Evolutionary conservation across 2,797 vertebrate genomes (phyloP), one percentile per base, ranked within the genome.

Genomic region (Phrynocephalus guinanensis): DNA sequence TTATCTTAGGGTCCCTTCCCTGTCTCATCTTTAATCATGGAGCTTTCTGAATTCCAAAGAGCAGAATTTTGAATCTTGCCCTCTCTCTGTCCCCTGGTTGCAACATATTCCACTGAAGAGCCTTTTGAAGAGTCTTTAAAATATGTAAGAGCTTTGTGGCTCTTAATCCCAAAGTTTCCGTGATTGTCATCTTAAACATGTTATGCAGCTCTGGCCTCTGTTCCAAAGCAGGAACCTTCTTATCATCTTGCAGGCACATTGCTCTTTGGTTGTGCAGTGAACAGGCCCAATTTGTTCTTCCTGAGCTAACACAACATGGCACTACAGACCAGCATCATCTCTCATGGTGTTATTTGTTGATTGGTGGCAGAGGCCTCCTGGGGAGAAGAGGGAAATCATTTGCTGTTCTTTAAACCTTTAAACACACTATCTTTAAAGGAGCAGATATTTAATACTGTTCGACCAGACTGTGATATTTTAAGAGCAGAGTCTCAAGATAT

Each of bases 231-330:
- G 73, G 56, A 93, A 67, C 10, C 50, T 93, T 94, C 86, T 89
- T 33, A 84, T 93, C 3, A 38, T 84, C 94, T 92, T 95, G 92
- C 84, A 91, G 90, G 70, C 15, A 33, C 86, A 93, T 87, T 91
- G 92, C 93, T 93, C 91, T 94, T 94, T 85, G 95, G 0, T 91
- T 87, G 24, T 87, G 78, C 79, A 91, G 90, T 82, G 93, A 95
- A 90, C 77, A 84, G n/a, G 83, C 75, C 86, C 56, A 73, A 9
- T 94, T 88, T 92, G 86, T 91, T 91, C 66, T 93, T 93, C 68
- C 92, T 91, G 76, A 93, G 82, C 56, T 87, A 93, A 91, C 90
- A 89, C 44, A 89, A 24, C 48, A 50, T 70, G 44, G 85, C 83
- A 66, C 70, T 80, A 79, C 71, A 50, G 89, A 72, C 73, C 86